Base-by-base conservation (phyloP, 2,113 vertebrate species). In the Rhea pennata region DNA sequence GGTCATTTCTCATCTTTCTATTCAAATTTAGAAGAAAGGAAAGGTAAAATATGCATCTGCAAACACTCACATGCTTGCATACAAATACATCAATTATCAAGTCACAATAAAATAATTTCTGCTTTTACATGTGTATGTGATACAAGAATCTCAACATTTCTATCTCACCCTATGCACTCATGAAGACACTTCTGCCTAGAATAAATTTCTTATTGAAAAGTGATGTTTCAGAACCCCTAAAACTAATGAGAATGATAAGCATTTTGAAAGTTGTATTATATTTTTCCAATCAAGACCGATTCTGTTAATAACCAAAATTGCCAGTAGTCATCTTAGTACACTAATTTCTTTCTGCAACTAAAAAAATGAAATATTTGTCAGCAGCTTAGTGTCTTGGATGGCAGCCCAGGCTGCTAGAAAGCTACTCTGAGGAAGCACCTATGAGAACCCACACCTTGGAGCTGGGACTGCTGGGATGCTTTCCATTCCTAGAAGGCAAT, bases 401-500 rank as follows among this genome's bases (percentile, higher is more conserved):
- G 91, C 42, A 97, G 91, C 91, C 84, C 86, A 87, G 90, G 4
- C 65, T 59, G 87, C 48, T 66, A 65, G 82, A 96, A 83, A 95
- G 86, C 40, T 88, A 84, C 91, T 96, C 73, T 36, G 48, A 90
- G 88, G 87, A 95, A 93, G 82, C 93, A 91, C 88, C 87, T 90
- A 62, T 4, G 10, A 44, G 96, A 96, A 95, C 75, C 76, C 95
- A 46, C 44, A 96, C 84, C 93, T 86, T 19, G 7, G 81, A 84
- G 83, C 74, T 2, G 4, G 82, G 64, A 31, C 75, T 67, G 92
- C 72, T 2, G 0, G 2, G 21, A 51, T 4, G 46, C 77, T 83
- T 62, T 79, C 46, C 65, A 9, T 97, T 98, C 97, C 96, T 97
- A 73, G 96, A 98, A 97, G 97, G 97, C 96, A 79, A 97, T 42